Evolutionary conservation across 2,797 vertebrate species (phyloP).

Genomic region (Oreonectes daqikongensis): DNA sequence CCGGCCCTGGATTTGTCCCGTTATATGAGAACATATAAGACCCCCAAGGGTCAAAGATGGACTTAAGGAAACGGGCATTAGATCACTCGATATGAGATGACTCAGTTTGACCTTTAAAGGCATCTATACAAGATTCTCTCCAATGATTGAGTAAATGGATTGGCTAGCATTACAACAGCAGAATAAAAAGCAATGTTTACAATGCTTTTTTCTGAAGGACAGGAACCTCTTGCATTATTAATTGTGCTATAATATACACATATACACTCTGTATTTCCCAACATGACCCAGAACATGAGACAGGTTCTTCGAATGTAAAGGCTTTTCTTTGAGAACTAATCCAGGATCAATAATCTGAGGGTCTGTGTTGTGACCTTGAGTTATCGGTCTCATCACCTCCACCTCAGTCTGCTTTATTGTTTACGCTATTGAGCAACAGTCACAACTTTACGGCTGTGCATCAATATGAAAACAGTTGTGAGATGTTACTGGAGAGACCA

Average conservation of each 20-base stretch:
- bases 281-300: too few species aligned
- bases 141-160: background rate
- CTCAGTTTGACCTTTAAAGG: conserved; percentile 15
- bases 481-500: background rate
- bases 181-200: conserved; percentile 8
- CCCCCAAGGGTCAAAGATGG: conserved; percentile 7
- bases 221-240: conserved; percentile 43
- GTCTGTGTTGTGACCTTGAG: conserved; percentile 49
- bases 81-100: conserved; percentile 14
- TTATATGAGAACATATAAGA: conserved; percentile 13
- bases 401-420: conserved; percentile 7
- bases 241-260: conserved; percentile 1
- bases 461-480: background rate
- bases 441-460: background rate
- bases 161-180: background rate
- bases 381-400: conserved; percentile 35
- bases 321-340: conserved; percentile 14
- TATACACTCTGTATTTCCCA: conserved; percentile 3
- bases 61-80: conserved; percentile 18
- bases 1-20: conserved; percentile 15
- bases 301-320: conserved; percentile 26
- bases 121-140: conserved; percentile 5
- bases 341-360: conserved; percentile 45
- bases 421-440: conserved; percentile 10
- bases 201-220: conserved; percentile 30